Percentiles rank a stretch among this genome's conserved stretches.
These are phyloP conservation scores for Augiades crinisus DNA, from an alignment of 2,888 invertebrate genomes.

Conservation along the genomic window DNA sequence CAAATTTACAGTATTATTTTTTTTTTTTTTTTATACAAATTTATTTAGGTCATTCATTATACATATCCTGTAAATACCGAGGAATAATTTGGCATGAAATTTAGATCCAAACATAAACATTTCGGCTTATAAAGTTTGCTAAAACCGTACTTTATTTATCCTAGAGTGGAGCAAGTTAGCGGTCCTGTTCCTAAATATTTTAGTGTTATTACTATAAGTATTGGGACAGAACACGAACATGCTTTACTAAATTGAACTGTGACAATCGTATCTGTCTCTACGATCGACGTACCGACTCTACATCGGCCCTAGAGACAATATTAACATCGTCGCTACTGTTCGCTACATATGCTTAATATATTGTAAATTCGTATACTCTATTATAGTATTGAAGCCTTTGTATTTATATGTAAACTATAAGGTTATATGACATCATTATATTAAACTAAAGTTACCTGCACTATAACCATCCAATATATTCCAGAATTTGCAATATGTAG, in stretches of 20 bases:
- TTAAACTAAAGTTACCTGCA: no score
- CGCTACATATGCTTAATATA: constrained; percentile 57
- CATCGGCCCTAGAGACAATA: constrained; percentile 36
- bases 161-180: constrained; percentile 7
- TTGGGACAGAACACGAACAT: constrained; percentile 26
- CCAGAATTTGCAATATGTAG: no score
- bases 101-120: constrained; percentile 2
- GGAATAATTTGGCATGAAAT: constrained; percentile 9
- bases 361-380: constrained; percentile 42
- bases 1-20: no score
- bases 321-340: constrained; percentile 48
- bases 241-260: constrained; percentile 47
- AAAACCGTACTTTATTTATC: constrained; percentile 17
- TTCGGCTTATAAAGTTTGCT: constrained; percentile 11
- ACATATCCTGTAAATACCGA: not conserved
- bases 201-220: constrained; percentile 23
- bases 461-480: no score
- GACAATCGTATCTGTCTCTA: constrained; percentile 45
- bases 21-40: no score
- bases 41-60: no score
- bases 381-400: constrained; percentile 47
- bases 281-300: constrained; percentile 36
- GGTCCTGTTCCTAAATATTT: constrained; percentile 15
- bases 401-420: constrained; percentile 41
- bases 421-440: no score